These are phyloP conservation scores for Procambarus clarkii DNA, from an alignment of 1,140 invertebrate genomes.

Conservation along the genomic window DNA sequence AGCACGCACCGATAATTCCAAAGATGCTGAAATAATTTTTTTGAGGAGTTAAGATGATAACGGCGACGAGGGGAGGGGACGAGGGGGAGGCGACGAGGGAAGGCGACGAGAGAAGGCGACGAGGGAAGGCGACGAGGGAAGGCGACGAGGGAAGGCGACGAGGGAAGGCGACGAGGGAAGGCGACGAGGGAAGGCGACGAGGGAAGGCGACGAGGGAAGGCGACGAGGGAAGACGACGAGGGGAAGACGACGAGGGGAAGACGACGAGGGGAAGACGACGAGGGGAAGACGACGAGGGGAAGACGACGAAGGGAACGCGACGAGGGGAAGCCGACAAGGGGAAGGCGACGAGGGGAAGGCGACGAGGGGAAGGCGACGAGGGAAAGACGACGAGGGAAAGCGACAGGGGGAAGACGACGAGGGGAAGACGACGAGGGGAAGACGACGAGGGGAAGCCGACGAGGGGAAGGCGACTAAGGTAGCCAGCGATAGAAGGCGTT, in stretches of 20 bases:
- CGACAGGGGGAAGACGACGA: background rate
- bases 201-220: background rate
- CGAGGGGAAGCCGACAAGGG: background rate
- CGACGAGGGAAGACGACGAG: background rate
- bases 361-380: background rate
- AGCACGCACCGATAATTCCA: background rate
- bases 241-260: background rate
- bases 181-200: too few species aligned
- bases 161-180: background rate
- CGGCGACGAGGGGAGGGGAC: background rate
- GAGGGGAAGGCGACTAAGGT: background rate
- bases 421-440: background rate
- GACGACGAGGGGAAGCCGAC: too few species aligned
- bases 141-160: background rate
- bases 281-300: too few species aligned
- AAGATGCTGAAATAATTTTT: background rate
- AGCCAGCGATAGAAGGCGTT: too few species aligned
- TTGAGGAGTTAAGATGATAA: background rate
- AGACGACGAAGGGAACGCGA: background rate
- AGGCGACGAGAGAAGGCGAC: background rate
- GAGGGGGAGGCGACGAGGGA: background rate
- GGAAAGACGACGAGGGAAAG: background rate
- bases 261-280: background rate
- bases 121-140: too few species aligned
- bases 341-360: background rate